Percentiles rank a stretch among this genome's conserved stretches.
These are phyloP conservation scores for Prunella strophiata DNA, from an alignment of 2,797 vertebrate species.

Conservation along the genomic window DNA sequence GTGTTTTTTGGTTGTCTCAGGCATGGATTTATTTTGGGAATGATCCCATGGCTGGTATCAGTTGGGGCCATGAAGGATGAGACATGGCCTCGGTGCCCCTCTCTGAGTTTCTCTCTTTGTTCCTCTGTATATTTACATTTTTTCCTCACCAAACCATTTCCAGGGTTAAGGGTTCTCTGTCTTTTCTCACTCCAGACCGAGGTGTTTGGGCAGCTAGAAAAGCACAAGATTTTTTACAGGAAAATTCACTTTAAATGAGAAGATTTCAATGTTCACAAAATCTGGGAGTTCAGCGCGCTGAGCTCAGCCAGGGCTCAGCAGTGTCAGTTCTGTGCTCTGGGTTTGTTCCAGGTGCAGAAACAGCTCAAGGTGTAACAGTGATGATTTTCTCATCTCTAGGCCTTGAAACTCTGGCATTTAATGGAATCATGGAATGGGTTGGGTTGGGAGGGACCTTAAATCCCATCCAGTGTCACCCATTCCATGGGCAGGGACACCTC, in stretches of 20 bases:
- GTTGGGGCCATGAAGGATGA: background rate
- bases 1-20: background rate
- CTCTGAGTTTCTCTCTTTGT: background rate
- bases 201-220: background rate
- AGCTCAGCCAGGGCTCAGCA: background rate
- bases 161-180: background rate
- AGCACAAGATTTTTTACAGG: background rate
- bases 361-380: rapidly evolving
- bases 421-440: background rate
- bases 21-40: background rate
- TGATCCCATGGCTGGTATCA: background rate
- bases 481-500: background rate
- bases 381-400: background rate
- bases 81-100: background rate
- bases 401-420: background rate
- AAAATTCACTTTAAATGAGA: background rate
- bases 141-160: background rate
- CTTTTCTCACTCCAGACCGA: background rate
- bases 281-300: background rate
- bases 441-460: background rate
- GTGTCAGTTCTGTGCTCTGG: background rate
- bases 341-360: background rate
- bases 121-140: background rate
- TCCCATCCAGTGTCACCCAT: rapidly evolving
- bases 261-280: background rate